Percentiles rank a stretch among this genome's conserved stretches.
phyloP scores from a whole-genome alignment of 2,113 vertebrate genomes.

The Notothenia rossii region DNA sequence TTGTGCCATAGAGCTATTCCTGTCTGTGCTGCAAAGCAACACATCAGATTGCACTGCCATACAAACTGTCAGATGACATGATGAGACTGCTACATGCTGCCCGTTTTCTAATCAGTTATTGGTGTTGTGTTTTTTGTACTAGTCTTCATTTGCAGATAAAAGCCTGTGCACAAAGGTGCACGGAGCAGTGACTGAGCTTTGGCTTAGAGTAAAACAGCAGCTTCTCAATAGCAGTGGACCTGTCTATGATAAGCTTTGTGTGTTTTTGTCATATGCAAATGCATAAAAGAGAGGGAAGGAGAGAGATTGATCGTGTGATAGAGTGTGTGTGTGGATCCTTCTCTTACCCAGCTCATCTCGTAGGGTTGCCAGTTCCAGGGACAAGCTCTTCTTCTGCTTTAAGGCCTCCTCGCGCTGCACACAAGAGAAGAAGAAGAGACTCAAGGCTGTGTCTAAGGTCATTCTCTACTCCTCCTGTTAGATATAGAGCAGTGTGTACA shows the following conservation, averaged over 20 bases:
- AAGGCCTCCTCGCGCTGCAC: constrained; percentile 87
- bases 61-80: background rate
- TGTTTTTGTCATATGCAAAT: constrained; percentile 27
- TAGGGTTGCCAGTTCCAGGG: constrained; percentile 86
- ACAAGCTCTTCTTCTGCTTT: constrained; percentile 86
- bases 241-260: constrained; percentile 1
- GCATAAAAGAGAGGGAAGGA: background rate
- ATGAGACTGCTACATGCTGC: background rate
- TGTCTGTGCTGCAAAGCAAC: background rate
- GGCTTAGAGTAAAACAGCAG: too few relatives aligned
- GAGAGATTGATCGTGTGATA: too few relatives aligned
- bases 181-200: background rate
- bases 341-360: constrained; percentile 90
- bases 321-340: background rate
- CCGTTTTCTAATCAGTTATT: background rate
- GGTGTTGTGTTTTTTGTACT: background rate
- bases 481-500: background rate
- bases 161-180: background rate
- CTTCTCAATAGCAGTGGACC: constrained; percentile 10
- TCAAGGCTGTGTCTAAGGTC: background rate
- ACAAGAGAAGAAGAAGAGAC: constrained; percentile 23
- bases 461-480: background rate
- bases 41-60: background rate
- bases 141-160: background rate
- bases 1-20: too few relatives aligned